Evolutionary conservation across 2,113 vertebrate genomes (phyloP), one percentile per base, ranked within the genome.

Genomic region (Leptobrachium leishanense): DNA sequence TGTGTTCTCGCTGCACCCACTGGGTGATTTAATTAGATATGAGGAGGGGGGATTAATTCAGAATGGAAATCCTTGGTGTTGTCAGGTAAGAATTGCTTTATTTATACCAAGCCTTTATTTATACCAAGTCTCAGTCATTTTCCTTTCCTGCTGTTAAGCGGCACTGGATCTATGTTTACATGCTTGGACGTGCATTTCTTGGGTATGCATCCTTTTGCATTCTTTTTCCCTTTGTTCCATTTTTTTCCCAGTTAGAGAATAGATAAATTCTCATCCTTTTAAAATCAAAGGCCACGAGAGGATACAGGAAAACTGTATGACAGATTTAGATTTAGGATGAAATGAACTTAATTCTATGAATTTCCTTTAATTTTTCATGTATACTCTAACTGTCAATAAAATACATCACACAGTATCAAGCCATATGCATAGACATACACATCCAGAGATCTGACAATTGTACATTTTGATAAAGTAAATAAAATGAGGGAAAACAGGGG

Each of bases 1-100:
- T 74, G 77, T 80, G 64, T 46, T 55, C 39, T 67, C 63, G 5
- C 43, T 40, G 46, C 50, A 53, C 68, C 57, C 57, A 66, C 71
- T 67, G 53, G 31, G 53, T 44, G 40, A 73, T 65, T 74, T 80
- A 74, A 80, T 80, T 68, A 80, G 71, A 74, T 44, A n/a, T 15
- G 64, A 11, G 43, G 13, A 20, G 77, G 76, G 68, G 63, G 77
- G 10, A 31, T 43, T 73, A 39, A 79, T 74, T 74, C 63, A 74
- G 46, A 39, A 55, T 31, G 20, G 6, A n/a, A 73, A 15, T 20
- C 53, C 46, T 74, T 72, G 6, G 50, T 50, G 44, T 68, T 68
- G 70, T 80, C 70, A 80, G 71, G 63, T 80, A 68, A 67, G 69
- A 64, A 72, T 72, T 13, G 55, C 43, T 11, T 57, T 74, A 59